These are phyloP conservation scores for Rhineura floridana DNA, from an alignment of 2,113 vertebrate genomes.

Conservation along the genomic window DNA sequence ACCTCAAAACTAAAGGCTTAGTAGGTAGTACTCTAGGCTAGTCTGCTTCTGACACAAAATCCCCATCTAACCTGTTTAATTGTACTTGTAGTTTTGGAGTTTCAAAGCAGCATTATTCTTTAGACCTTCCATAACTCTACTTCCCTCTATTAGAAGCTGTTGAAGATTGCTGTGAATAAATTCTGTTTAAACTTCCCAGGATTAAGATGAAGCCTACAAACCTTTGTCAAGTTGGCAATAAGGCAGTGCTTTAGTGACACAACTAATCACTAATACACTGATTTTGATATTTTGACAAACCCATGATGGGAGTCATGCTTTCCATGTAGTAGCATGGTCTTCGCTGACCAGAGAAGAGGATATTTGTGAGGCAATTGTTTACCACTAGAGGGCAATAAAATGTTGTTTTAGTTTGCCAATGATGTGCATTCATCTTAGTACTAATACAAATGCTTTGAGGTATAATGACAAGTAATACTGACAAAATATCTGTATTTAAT, in stretches of 20 bases:
- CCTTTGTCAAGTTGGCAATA: neutral
- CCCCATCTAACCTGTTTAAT: neutral
- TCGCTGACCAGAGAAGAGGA: neutral
- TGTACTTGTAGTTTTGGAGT: neutral
- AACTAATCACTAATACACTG: neutral
- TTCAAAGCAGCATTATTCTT: neutral
- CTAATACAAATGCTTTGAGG: neutral
- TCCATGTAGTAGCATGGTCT: neutral
- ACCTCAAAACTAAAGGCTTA: neutral
- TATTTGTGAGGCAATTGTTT: neutral
- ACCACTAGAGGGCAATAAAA: constrained; percentile 29
- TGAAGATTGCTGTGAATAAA: neutral
- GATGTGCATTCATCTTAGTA: neutral
- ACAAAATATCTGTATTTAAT: neutral
- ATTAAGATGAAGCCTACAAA: neutral
- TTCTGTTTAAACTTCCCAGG: neutral
- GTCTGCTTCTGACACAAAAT: neutral
- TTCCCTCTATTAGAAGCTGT: neutral
- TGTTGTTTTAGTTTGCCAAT: neutral
- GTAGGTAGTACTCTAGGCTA: neutral
- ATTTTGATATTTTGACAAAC: neutral
- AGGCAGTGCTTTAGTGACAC: neutral
- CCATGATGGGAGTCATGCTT: neutral
- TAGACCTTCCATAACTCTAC: too few species aligned
- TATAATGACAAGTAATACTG: neutral